These are phyloP conservation scores for Pimephales promelas DNA, from an alignment of 2,113 vertebrate genomes.

Conservation along the genomic window DNA sequence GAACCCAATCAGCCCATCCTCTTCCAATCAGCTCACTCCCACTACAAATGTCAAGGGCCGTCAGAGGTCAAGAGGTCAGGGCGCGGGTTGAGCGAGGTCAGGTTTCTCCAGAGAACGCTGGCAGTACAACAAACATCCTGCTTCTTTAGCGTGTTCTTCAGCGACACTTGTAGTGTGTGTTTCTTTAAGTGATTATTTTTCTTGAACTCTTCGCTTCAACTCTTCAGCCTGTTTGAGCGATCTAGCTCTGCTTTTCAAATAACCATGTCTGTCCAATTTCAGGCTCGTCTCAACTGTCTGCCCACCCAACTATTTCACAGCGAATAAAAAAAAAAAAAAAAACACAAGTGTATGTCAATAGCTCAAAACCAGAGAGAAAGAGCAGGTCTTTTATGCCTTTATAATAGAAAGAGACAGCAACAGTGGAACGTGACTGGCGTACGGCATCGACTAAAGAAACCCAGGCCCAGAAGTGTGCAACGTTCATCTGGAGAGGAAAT, in stretches of 20 bases:
- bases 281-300: conserved; percentile 37
- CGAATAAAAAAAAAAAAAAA: conserved; percentile 26
- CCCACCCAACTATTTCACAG: conserved; percentile 32
- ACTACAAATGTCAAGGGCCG: conserved; percentile 79
- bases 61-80: conserved; percentile 77
- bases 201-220: not conserved
- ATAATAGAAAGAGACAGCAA: conserved; percentile 31
- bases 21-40: conserved; percentile 69
- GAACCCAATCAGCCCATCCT: conserved; percentile 65
- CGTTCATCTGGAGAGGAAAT: conserved; percentile 74
- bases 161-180: not conserved
- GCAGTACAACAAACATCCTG: conserved; percentile 48
- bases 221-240: not conserved
- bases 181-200: conserved; percentile 31
- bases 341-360: conserved; percentile 31
- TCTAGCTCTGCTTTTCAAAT: not conserved
- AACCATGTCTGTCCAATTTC: conserved; percentile 28
- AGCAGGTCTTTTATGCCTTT: conserved; percentile 19
- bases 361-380: not conserved
- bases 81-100: conserved; percentile 21
- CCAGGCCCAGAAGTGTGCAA: conserved; percentile 66
- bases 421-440: conserved; percentile 38
- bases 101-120: conserved; percentile 47
- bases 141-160: conserved; percentile 50
- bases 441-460: conserved; percentile 22